Base-by-base conservation (phyloP, 1,140 invertebrate genomes). In the Reticulitermes speratus region DNA sequence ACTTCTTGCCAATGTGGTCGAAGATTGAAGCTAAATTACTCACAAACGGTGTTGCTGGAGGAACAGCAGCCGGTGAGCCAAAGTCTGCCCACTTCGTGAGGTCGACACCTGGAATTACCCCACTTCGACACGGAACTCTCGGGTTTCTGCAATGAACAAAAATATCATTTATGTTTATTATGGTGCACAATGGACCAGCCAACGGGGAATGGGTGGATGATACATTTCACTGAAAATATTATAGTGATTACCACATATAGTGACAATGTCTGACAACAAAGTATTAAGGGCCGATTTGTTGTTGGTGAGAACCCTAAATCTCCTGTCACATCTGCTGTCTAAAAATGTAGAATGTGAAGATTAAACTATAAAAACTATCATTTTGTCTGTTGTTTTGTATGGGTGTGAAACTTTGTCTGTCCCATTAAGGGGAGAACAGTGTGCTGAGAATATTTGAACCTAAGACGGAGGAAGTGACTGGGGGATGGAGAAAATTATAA, bases 121-220 rank as follows among this genome's bases (percentile, higher is more conserved):
- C 96, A 90, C 96, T 97, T 90, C 95, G 94, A 91, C 97, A 98
- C 23, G 97, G 96, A 87, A 98, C 97, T 89, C 97, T 93, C 23
- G 97, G 97, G 91, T 97, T 98, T 88, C 96, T 97, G 90, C 65
- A 93, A 93, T 89, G 88, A 88, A 89, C 38, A 55, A 16, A 55
- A 21, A 55, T 55, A 1, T 48, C 16, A 38, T 38, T 38, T 87
- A 88, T 87, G 89, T 88, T 85, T 88, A 88, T 88, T 1, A 6
- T 21, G 87, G 84, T 83, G 48, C n/a, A 82, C 84, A 84, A 48
- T 69, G 23, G 32, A 85, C 25, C 21, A 84, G 44, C 45, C 69
- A 85, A 86, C 86, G 52, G 45, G 25, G 16, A n/a, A 21, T n/a
- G 21, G 11, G 81, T 82, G 21, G 21, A 32, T 5, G 25, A n/a